These are phyloP conservation scores for Tympanuchus pallidicinctus DNA, from an alignment of 2,113 vertebrate genomes.

Conservation along the genomic window DNA sequence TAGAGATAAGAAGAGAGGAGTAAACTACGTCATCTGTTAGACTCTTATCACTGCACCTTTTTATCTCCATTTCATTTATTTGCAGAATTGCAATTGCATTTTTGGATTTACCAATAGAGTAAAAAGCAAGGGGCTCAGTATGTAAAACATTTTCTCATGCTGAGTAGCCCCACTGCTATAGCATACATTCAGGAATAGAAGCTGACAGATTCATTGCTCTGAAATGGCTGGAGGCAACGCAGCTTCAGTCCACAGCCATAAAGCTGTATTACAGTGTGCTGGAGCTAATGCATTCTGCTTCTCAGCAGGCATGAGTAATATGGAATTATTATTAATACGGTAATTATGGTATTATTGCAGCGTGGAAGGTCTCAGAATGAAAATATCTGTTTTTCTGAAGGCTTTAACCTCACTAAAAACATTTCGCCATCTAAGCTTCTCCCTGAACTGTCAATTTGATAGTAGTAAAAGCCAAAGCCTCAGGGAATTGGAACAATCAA, in stretches of 20 bases:
- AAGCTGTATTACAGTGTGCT: neutral
- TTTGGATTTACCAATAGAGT: neutral
- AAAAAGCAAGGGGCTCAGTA: fast-evolving
- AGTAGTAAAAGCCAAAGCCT: neutral
- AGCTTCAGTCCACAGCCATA: neutral
- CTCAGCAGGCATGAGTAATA: neutral
- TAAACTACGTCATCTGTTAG: neutral
- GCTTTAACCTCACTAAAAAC: conserved; percentile 13
- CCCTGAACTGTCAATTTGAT: neutral
- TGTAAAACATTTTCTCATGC: neutral
- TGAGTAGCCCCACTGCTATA: neutral
- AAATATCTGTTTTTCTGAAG: neutral
- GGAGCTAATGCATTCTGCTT: neutral
- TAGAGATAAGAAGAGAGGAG: neutral
- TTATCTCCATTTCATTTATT: neutral
- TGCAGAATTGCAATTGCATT: neutral
- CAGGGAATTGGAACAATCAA: neutral
- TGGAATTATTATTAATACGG: neutral
- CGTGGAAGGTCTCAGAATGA: neutral
- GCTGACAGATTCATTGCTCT: neutral
- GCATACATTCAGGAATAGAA: neutral
- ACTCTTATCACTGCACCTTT: neutral
- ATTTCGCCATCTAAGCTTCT: neutral
- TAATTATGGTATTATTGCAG: neutral
- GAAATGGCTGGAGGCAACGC: neutral